Evolutionary conservation across 2,888 invertebrate species (phyloP).

Genomic region (Ormyrus labotus): DNA sequence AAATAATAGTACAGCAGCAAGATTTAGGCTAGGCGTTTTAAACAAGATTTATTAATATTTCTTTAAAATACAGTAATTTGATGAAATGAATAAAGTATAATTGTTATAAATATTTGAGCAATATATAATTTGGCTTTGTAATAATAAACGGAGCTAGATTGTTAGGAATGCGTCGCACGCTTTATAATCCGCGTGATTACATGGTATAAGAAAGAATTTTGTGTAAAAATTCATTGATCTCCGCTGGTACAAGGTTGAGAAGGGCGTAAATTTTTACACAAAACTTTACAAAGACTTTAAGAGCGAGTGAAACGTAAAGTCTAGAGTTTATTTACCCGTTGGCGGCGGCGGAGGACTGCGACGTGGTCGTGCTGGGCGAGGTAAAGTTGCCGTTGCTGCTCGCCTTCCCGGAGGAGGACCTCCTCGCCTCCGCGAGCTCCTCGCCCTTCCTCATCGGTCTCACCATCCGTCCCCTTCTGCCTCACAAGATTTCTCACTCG

Average conservation of each 20-base stretch:
- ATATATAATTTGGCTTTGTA: slow-evolving; percentile 45
- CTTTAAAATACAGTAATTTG: slow-evolving; percentile 47
- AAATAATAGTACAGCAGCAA: slow-evolving; percentile 21
- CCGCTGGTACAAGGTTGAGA: neutral
- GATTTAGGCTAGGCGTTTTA: slow-evolving; percentile 36
- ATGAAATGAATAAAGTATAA: slow-evolving; percentile 45
- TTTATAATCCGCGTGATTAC: slow-evolving; percentile 13
- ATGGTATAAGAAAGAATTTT: slow-evolving; percentile 19
- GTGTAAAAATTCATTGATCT: neutral
- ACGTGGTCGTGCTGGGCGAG: neutral
- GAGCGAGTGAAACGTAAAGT: neutral
- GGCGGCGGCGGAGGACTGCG: slow-evolving; percentile 56
- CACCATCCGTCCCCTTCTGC: slow-evolving; percentile 47
- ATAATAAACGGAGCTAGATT: slow-evolving; percentile 30
- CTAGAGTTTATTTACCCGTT: slow-evolving; percentile 70
- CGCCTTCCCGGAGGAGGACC: slow-evolving; percentile 56
- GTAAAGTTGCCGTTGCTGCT: slow-evolving; percentile 26
- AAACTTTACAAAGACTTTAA: neutral
- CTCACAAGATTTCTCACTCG: neutral
- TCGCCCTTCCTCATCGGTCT: slow-evolving; percentile 62
- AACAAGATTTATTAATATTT: slow-evolving; percentile 45
- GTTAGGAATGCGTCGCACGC: neutral
- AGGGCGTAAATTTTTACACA: neutral
- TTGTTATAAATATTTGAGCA: slow-evolving; percentile 53
- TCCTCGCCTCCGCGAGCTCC: slow-evolving; percentile 58